Conservation (phyloP, 1,140 invertebrate genomes). For the Saxidomus purpurata region DNA sequence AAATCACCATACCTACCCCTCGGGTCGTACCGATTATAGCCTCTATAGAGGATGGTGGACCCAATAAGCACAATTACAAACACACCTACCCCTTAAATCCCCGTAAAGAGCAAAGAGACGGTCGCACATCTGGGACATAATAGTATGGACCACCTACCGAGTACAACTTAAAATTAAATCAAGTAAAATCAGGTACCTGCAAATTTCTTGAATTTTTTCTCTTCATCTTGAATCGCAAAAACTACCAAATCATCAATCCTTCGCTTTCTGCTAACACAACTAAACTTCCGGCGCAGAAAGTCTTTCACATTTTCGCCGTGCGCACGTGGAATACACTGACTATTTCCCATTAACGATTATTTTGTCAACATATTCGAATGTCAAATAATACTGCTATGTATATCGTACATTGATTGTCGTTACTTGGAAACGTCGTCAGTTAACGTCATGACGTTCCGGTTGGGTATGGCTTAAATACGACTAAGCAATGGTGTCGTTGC, state of each 20-base stretch:
- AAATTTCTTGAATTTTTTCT: neutral
- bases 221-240: neutral
- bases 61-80: no score
- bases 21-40: no score
- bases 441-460: neutral
- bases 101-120: no score
- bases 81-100: no score
- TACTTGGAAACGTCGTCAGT: neutral
- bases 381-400: neutral
- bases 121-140: no score
- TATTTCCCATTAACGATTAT: neutral
- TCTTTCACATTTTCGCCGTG: neutral
- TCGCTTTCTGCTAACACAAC: neutral
- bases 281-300: neutral
- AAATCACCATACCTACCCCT: no score
- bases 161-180: no score
- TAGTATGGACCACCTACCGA: no score
- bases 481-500: no score
- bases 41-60: no score
- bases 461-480: no score
- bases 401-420: neutral
- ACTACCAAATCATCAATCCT: neutral
- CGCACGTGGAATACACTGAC: neutral
- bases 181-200: no score
- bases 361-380: neutral